These are phyloP conservation scores for Pteruthius melanotis DNA, from an alignment of 2,113 vertebrate genomes.

Conservation along the genomic window DNA sequence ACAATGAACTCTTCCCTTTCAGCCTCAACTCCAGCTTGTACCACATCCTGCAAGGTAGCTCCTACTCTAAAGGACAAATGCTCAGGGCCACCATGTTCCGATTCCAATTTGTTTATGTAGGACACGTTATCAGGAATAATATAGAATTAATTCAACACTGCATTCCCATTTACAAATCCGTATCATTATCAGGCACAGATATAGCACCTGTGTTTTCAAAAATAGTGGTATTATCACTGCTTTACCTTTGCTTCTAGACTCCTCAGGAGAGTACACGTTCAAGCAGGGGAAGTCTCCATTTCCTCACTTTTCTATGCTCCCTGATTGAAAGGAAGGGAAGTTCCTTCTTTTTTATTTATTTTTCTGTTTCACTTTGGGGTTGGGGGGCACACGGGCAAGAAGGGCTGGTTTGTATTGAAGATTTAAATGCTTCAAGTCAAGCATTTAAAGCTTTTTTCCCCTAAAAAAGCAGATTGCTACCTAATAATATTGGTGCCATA, in stretches of 20 bases:
- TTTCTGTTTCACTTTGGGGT: not conserved
- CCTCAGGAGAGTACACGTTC: not conserved
- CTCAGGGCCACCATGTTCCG: fast-evolving
- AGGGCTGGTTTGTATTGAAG: not conserved
- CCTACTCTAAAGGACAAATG: not conserved
- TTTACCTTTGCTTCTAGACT: not conserved
- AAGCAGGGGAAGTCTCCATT: fast-evolving
- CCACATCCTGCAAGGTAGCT: not conserved
- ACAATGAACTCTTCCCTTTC: not conserved
- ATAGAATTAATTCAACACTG: not conserved
- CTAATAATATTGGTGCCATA: not conserved
- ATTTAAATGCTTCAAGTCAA: not conserved
- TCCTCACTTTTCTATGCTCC: not conserved
- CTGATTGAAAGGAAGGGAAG: not conserved
- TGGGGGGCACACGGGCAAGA: not conserved
- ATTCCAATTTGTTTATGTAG: not conserved
- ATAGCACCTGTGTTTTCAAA: not conserved
- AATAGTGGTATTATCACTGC: not conserved
- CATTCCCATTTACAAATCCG: not conserved
- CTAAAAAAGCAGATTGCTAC: not conserved
- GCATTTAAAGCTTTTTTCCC: no score
- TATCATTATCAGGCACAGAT: not conserved
- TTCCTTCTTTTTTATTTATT: not conserved
- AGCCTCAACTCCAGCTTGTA: not conserved
- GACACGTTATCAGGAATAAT: not conserved